Conservation (phyloP, 2,113 vertebrate genomes). For the Phalacrocorax carbo region DNA sequence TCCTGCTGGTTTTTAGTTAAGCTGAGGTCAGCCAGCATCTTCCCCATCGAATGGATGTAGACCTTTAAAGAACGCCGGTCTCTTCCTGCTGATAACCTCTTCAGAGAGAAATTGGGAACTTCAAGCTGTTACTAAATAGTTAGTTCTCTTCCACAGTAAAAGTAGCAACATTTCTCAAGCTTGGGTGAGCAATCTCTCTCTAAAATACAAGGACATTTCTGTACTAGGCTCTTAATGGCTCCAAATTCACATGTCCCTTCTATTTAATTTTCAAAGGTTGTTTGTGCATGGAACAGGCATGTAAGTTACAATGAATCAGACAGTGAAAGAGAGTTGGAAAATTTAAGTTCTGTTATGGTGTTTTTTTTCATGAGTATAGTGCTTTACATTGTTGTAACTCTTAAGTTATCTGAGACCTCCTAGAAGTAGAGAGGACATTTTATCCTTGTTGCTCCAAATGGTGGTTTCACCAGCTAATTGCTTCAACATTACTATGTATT, state of each 20-base stretch:
- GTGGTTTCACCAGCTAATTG: neutral
- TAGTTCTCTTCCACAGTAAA: neutral
- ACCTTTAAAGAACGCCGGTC: neutral
- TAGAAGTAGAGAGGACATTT: neutral
- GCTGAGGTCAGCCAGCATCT: neutral
- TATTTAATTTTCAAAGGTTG: neutral
- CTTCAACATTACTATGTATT: neutral
- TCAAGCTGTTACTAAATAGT: constrained; percentile 41
- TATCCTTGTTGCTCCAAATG: neutral
- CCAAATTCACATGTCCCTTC: neutral
- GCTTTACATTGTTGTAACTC: neutral
- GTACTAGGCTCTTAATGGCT: neutral
- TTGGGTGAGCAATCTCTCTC: neutral
- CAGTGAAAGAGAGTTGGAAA: neutral
- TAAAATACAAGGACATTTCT: neutral
- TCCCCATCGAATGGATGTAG: neutral
- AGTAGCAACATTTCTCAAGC: neutral
- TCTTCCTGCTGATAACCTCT: constrained; percentile 42
- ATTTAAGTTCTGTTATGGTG: neutral
- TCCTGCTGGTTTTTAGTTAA: neutral
- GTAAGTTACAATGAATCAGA: neutral
- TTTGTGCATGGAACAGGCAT: neutral
- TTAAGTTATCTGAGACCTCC: neutral
- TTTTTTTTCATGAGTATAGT: neutral
- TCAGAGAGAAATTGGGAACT: constrained; percentile 5